phyloP scores from a whole-genome alignment of 2,888 invertebrate species.

The Synergus gifuensis region DNA sequence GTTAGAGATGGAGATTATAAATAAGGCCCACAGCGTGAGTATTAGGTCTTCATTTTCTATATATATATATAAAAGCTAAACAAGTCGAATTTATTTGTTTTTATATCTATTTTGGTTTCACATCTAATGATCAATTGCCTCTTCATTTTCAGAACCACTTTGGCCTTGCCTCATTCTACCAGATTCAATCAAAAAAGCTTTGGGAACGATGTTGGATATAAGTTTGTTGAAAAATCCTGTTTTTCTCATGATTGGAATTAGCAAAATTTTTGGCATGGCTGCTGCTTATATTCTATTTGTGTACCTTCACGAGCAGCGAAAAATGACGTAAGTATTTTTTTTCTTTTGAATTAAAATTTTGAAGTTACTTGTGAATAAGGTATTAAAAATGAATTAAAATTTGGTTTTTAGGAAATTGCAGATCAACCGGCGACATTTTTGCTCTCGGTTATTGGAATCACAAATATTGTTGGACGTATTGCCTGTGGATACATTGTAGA shows the following conservation, averaged over 20 bases:
- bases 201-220: conserved; percentile 94
- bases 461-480: conserved; percentile 95
- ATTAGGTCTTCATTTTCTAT: background rate
- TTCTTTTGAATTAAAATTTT: conserved; percentile 59
- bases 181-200: conserved; percentile 88
- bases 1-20: conserved; percentile 83
- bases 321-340: too few species aligned
- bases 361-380: too few species aligned
- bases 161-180: conserved; percentile 87
- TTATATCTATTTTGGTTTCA: too few species aligned
- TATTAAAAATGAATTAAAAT: too few species aligned
- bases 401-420: conserved; percentile 83
- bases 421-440: conserved; percentile 86
- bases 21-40: conserved; percentile 84
- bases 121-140: too few species aligned
- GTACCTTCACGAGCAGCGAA: too few species aligned
- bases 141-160: background rate
- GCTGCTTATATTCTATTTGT: too few species aligned
- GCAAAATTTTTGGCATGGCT: too few species aligned
- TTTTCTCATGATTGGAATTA: conserved; percentile 86
- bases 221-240: conserved; percentile 92
- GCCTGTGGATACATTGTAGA: conserved; percentile 94
- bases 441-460: conserved; percentile 92
- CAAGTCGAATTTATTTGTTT: too few species aligned
- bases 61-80: background rate